Evolutionary conservation across 2,888 invertebrate genomes (phyloP), one percentile per base, ranked within the genome.

Genomic region (Rosalia funebris): DNA sequence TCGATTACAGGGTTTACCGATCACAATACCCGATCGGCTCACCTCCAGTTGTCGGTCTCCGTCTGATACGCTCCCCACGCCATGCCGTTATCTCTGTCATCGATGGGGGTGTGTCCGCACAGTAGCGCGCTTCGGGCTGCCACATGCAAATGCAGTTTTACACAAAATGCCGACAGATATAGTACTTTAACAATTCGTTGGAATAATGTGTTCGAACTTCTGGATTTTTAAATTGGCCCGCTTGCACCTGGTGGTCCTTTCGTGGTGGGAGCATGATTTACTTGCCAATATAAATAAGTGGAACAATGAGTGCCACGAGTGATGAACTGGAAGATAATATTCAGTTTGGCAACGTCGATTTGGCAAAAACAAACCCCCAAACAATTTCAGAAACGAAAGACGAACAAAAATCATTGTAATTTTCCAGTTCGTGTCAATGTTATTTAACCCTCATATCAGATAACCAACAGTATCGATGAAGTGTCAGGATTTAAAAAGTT

Each of bases 1-100:
- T 62, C 74, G 74, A 77, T 77, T 76, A 76, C 74, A 72, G 75
- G 75, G 75, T 75, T 74, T 72, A 68, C 65, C 62, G 74, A 75
- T 76, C 75, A 68, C 73, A 73, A 72, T 72, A 67, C 66, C 69
- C 71, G 75, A 76, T 76, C 73, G 68, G 66, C 67, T 70, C 69
- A 70, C 69, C 71, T 71, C 65, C 58, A 60, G 68, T 72, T 53
- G 62, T 64, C 65, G 57, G 63, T 73, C 74, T 69, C 60, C 57
- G 59, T 73, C 66, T 65, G 61, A 62, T 69, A 60, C 62, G 55
- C 59, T 44, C 58, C 45, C 47, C 36, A 17, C 53, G 42, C 62
- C 60, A 53, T 69, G 58, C 59, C 54, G 57, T 62, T 67, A 60
- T 67, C 73, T 70, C 69, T 62, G 55, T 69, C 68, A 63, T 69